Conservation (phyloP, 1,140 invertebrate species). For the Lethocerus indicus region DNA sequence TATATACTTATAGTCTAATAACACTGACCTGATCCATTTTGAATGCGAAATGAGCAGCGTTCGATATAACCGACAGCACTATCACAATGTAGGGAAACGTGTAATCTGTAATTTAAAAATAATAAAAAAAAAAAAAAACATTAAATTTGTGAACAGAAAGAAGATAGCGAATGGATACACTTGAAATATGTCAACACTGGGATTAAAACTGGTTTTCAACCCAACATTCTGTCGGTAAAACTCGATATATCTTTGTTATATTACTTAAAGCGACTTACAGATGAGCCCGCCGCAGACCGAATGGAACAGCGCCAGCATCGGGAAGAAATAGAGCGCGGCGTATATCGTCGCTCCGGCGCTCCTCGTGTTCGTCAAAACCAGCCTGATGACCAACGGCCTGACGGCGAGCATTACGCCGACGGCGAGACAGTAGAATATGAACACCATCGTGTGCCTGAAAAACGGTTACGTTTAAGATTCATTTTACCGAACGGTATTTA, state of each 20-base stretch:
- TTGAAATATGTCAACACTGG: background rate
- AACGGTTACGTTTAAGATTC: too few species aligned
- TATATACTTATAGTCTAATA: background rate
- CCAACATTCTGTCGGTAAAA: too few species aligned
- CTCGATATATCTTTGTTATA: too few species aligned
- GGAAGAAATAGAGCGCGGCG: conserved; percentile 87
- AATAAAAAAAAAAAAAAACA: conserved; percentile 9
- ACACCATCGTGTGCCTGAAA: conserved; percentile 91
- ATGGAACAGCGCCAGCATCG: conserved; percentile 72
- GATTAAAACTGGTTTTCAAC: too few species aligned
- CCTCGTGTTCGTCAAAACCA: conserved; percentile 37
- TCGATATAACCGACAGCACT: conserved; percentile 80
- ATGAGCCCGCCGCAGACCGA: conserved; percentile 80
- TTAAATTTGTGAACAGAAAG: background rate
- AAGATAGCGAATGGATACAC: background rate
- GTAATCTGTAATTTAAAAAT: conserved; percentile 58
- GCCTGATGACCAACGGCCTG: conserved; percentile 47
- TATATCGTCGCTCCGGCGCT: conserved; percentile 64
- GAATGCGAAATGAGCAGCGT: conserved; percentile 79
- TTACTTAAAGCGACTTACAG: conserved; percentile 47
- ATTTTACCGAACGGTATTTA: too few species aligned
- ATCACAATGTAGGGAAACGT: conserved; percentile 90
- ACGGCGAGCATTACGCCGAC: conserved; percentile 64
- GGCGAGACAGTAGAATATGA: conserved; percentile 78
- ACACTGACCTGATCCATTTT: conserved; percentile 58